Percentiles rank a stretch among this genome's conserved stretches.
Conservation (phyloP, 2,113 vertebrate genomes). For the Cottus gobio region DNA sequence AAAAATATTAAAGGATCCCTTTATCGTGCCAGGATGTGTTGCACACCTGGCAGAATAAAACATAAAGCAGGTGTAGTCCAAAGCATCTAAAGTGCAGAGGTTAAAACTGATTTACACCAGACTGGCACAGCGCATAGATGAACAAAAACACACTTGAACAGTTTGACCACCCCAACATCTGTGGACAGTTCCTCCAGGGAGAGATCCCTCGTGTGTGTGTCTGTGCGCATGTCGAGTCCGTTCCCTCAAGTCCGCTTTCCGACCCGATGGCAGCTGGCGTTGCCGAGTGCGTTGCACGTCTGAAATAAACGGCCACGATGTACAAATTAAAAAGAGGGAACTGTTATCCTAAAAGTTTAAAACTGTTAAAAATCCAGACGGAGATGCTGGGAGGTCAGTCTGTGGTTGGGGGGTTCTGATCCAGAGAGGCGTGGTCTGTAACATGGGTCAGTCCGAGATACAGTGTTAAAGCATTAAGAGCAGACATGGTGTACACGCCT, state of each 20-base stretch:
- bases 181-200: slow-evolving; percentile 10
- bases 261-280: slow-evolving; percentile 36
- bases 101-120: slow-evolving; percentile 42
- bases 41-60: slow-evolving; percentile 49
- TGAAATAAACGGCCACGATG: slow-evolving; percentile 23
- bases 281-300: slow-evolving; percentile 3
- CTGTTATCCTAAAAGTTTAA: slow-evolving; percentile 27
- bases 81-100: slow-evolving; percentile 59
- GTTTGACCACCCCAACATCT: slow-evolving; percentile 22
- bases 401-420: slow-evolving; percentile 26
- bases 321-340: slow-evolving; percentile 9
- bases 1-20: slow-evolving; percentile 63
- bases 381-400: slow-evolving; percentile 29
- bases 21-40: slow-evolving; percentile 48
- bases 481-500: slow-evolving; percentile 31
- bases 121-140: slow-evolving; percentile 54
- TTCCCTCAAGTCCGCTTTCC: slow-evolving; percentile 18
- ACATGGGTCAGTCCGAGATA: slow-evolving; percentile 20
- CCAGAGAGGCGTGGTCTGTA: slow-evolving; percentile 13
- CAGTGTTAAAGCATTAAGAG: slow-evolving; percentile 25
- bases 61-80: slow-evolving; percentile 43
- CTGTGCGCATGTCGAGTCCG: background rate
- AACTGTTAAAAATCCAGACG: slow-evolving; percentile 44
- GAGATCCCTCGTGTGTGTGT: slow-evolving; percentile 6
- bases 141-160: slow-evolving; percentile 41